These are phyloP conservation scores for Deroplatys truncata DNA, from an alignment of 2,888 invertebrate genomes.

Conservation along the genomic window DNA sequence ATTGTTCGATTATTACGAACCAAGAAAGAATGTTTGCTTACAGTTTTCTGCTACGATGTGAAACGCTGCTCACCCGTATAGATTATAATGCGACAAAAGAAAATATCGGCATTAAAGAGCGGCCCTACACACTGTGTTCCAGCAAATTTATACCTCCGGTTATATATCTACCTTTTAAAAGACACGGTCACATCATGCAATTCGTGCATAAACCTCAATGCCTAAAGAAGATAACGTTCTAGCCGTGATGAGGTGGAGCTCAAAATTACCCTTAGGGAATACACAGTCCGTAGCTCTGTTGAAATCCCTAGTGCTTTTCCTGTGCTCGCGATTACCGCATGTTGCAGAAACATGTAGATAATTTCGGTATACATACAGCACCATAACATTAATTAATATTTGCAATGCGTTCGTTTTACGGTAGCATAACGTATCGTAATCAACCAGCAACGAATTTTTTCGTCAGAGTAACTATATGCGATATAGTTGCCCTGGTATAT, in stretches of 20 bases:
- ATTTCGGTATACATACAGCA: neutral
- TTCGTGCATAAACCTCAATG: neutral
- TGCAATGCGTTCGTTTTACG: neutral
- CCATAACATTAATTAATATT: neutral
- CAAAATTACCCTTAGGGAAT: neutral
- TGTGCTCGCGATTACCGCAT: neutral
- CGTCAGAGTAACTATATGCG: too few species aligned
- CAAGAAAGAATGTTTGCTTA: too few species aligned
- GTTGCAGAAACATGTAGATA: neutral
- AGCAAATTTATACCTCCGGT: too few species aligned
- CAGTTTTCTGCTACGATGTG: too few species aligned
- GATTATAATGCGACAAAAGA: too few species aligned
- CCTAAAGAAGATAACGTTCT: neutral
- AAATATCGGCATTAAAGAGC: too few species aligned
- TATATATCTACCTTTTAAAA: neutral
- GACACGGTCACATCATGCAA: neutral
- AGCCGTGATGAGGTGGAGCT: neutral
- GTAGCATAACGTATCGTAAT: neutral
- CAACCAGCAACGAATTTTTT: neutral
- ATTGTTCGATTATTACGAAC: too few species aligned
- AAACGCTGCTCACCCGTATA: too few species aligned
- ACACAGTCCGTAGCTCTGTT: neutral
- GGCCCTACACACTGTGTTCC: too few species aligned
- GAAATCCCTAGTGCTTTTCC: too few species aligned
- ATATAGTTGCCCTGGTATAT: too few species aligned